Evolutionary conservation across 2,797 vertebrate species (phyloP), one percentile per base, ranked within the genome.

Genomic region (Sebastes trivittatus): DNA sequence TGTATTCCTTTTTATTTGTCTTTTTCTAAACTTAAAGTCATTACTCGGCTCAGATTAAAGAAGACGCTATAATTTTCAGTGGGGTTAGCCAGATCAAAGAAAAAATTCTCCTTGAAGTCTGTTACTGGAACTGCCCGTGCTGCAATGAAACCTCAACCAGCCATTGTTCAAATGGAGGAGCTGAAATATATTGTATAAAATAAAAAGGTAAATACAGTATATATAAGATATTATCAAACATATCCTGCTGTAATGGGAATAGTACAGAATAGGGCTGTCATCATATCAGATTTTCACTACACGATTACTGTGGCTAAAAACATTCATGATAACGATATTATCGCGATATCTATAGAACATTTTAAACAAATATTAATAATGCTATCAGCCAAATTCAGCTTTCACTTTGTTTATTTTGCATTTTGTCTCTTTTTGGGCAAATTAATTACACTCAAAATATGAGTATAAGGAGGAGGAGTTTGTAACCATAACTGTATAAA

Each of bases 1-100:
- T 95, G 95, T 96, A 97, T 97, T 97, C 96, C 95, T 96, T 97
- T 97, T 96, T 97, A 97, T 96, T 97, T 96, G 95, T 96, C 96
- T 97, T 96, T 96, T 96, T 96, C 95, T 94, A 90, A 95, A 97
- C 96, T 96, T 97, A 96, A 96, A 97, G 96, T 97, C 96, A 97
- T 97, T 97, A 96, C 95, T 94, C 94, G 67, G 94, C 93, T 95
- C 94, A 95, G 95, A 97, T 96, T 97, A 96, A 96, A 97, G 96
- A 97, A 97, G 96, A 96, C 89, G 95, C 95, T 94, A 85, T 96
- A 95, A 96, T 97, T 96, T 97, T 97, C 95, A 94, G 91, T 96
- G 93, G 95, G 95, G 94, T 96, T 95, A 95, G 94, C 32, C 2
- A 96, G 95, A 97, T 97, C 96, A 97, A 97, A 97, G 96, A 94